phyloP scores from a whole-genome alignment of 2,113 vertebrate species.

The Lepisosteus osseus region DNA sequence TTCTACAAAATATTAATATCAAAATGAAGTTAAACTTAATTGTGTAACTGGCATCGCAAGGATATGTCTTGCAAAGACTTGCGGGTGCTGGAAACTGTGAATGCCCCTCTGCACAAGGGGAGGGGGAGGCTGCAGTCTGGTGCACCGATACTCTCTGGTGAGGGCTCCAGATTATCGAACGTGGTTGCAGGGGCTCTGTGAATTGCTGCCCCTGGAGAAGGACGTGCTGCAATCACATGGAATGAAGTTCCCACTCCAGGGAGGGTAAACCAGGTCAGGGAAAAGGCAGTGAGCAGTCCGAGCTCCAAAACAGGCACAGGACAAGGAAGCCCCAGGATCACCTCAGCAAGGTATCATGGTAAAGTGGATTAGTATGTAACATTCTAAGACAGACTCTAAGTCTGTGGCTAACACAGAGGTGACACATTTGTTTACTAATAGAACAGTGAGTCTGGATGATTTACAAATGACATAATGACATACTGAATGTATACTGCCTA shows the following conservation, averaged over 20 bases:
- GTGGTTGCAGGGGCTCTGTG: background rate
- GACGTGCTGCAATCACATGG: background rate
- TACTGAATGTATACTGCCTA: no score
- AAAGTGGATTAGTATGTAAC: no score
- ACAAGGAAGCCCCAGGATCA: background rate
- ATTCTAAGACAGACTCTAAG: no score
- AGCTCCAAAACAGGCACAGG: background rate
- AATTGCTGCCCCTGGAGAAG: background rate
- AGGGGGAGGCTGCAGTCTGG: background rate
- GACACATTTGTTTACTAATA: no score
- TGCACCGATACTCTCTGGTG: background rate
- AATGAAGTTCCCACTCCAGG: background rate
- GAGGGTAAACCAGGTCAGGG: constrained; percentile 5
- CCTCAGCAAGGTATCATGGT: background rate
- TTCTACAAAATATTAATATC: no score
- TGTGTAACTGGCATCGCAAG: no score
- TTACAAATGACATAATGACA: no score
- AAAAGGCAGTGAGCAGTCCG: background rate
- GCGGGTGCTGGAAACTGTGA: no score
- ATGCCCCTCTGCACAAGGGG: background rate
- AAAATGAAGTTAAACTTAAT: no score
- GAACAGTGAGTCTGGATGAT: no score
- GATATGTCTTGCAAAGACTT: no score
- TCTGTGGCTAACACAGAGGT: no score
- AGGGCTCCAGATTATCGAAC: background rate